Percentiles rank a stretch among this genome's conserved stretches.
Evolutionary conservation across 2,113 vertebrate species (phyloP).

Genomic region (Misgurnus mizolepis): DNA sequence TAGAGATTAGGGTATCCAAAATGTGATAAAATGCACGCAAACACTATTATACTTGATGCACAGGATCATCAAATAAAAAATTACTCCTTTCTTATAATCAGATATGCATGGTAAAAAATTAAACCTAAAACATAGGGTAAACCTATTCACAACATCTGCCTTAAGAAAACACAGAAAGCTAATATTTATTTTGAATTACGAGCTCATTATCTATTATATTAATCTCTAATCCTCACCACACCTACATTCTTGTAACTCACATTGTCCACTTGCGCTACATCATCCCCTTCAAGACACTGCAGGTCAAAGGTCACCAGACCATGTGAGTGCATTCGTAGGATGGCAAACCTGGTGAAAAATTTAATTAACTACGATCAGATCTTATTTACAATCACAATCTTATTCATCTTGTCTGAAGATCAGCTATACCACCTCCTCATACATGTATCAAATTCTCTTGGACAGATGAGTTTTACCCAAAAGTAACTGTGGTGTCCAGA

Average conservation of each 20-base stretch:
- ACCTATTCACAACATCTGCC: too few relatives aligned
- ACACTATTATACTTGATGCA: neutral
- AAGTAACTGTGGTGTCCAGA: slow-evolving; percentile 17
- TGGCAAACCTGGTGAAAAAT: slow-evolving; percentile 80
- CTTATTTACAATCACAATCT: neutral
- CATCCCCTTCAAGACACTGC: slow-evolving; percentile 84
- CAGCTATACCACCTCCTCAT: neutral
- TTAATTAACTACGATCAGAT: slow-evolving; percentile 17
- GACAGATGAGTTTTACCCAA: neutral
- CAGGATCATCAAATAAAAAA: too few relatives aligned
- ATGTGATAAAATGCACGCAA: neutral
- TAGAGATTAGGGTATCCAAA: neutral
- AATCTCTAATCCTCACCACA: neutral
- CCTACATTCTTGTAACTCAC: slow-evolving; percentile 69
- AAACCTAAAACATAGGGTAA: too few relatives aligned
- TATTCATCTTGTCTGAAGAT: too few relatives aligned
- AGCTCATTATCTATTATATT: neutral
- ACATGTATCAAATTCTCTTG: neutral
- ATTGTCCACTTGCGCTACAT: slow-evolving; percentile 81
- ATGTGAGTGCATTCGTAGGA: slow-evolving; percentile 89
- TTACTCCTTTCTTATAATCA: too few relatives aligned
- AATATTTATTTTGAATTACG: neutral
- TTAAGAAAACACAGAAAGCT: neutral
- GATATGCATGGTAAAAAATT: too few relatives aligned
- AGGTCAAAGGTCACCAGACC: slow-evolving; percentile 91